phyloP scores from a whole-genome alignment of 2,797 vertebrate genomes.

The Artibeus lituratus region DNA sequence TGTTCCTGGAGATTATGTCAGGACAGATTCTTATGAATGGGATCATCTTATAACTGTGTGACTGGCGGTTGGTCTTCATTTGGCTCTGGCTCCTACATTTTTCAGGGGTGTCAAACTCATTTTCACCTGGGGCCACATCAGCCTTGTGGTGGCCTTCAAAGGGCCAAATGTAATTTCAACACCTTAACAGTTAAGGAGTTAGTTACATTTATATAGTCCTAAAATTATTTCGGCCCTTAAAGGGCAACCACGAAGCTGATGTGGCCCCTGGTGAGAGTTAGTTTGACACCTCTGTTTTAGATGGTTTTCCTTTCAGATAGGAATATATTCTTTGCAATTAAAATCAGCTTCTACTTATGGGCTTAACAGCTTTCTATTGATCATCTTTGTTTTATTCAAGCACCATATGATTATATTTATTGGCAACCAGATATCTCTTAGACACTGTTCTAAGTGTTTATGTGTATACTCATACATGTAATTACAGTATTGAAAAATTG shows the following conservation, averaged over 20 bases:
- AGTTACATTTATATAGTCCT: too few relatives aligned
- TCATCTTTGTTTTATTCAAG: background rate
- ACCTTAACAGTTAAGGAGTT: too few relatives aligned
- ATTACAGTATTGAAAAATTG: background rate
- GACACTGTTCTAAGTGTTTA: background rate
- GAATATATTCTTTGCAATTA: conserved; percentile 12
- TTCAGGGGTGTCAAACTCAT: too few relatives aligned
- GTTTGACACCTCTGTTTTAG: background rate
- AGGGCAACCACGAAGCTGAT: too few relatives aligned
- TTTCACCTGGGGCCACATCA: too few relatives aligned
- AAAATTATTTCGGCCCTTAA: too few relatives aligned
- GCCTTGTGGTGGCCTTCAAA: too few relatives aligned
- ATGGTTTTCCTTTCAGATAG: background rate
- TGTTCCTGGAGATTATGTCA: background rate
- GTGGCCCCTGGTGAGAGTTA: too few relatives aligned
- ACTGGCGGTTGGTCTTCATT: background rate
- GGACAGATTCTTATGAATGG: background rate
- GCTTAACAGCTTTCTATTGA: background rate
- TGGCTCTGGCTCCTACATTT: background rate
- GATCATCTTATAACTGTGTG: background rate
- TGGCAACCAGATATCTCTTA: background rate
- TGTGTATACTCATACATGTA: background rate
- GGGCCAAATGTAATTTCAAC: too few relatives aligned
- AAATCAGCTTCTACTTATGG: background rate
- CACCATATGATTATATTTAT: background rate